A percentile compares a stretch with the other conserved stretches of the same genome.
Evolutionary conservation across 2,113 vertebrate genomes (phyloP).

Genomic region (Cochlearius cochlearius): DNA sequence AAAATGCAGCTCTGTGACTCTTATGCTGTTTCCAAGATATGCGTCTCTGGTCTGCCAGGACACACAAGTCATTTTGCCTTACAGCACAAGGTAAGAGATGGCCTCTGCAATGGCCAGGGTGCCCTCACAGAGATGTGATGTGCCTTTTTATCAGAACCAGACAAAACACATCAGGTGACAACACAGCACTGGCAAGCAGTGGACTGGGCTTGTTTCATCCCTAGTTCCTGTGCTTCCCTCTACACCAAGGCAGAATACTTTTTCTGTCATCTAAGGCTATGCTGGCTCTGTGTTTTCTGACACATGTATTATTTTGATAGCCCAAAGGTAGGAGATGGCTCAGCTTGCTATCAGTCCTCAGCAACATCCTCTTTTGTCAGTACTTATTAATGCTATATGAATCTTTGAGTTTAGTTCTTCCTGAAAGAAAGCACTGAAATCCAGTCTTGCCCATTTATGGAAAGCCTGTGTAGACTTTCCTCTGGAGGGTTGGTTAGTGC

Average conservation of each 20-base stretch:
- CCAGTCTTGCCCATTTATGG: background rate
- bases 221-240: background rate
- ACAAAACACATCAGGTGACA: background rate
- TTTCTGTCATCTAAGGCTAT: background rate
- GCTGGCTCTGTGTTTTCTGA: background rate
- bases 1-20: background rate
- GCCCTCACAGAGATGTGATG: background rate
- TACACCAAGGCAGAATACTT: background rate
- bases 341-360: background rate
- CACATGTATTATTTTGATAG: background rate
- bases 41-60: background rate
- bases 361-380: background rate
- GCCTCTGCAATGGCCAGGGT: background rate
- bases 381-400: background rate
- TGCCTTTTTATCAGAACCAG: background rate
- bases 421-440: background rate
- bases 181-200: background rate
- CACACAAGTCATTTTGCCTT: background rate
- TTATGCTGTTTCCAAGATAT: background rate
- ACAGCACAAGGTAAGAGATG: background rate
- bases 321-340: background rate
- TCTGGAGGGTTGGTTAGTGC: background rate
- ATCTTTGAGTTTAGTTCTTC: background rate
- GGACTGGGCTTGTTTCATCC: background rate
- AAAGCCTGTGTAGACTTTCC: background rate